Evolutionary conservation across 2,113 vertebrate species (phyloP), one percentile per base, ranked within the genome.

Genomic region (Mormoops blainvillei): DNA sequence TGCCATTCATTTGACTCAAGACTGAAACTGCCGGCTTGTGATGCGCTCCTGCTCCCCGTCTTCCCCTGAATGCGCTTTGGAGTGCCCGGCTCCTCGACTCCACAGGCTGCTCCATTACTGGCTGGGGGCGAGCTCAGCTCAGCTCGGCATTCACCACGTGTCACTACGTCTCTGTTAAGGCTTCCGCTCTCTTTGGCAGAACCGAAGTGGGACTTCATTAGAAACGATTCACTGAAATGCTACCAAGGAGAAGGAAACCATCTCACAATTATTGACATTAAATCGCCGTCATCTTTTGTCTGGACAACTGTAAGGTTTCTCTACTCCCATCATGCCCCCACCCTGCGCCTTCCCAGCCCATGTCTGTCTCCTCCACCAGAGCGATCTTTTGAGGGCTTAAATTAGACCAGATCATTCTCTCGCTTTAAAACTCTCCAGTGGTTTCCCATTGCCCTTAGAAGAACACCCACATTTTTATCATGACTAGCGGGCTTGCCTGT

Each of bases 121-220:
- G 24, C 85, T 52, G 36, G 94, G 94, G 26, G 48, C 26, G 94
- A 31, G 48, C 26, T 41, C 24, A 38, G 70, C 76, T 85, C 33
- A 24, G 61, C 48, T 86, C 54, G 28, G 0, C 22, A 13, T 67
- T 77, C 67, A 33, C 77, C 41, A 4, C 0, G 0, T 43, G 24
- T 61, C 63, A 26, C 54, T 65, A 11, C 15, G 6, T 85, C 70
- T 87, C 82, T 56, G 19, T 74, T 31, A 92, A 70, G 76, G 20
- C 43, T 43, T 89, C 82, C 78, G 73, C 54, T 67, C 19, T 81
- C 52, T 41, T 86, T 50, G 94, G 82, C 13, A 33, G 71, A 90
- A 78, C 7, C n/a, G 41, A 71, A 96, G 56, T 38, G 38, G 54
- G 58, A 45, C 61, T 81, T 92, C 67, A 78, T 76, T 48, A 74